phyloP scores from a whole-genome alignment of 2,888 invertebrate genomes.

The Octodonta nipae region DNA sequence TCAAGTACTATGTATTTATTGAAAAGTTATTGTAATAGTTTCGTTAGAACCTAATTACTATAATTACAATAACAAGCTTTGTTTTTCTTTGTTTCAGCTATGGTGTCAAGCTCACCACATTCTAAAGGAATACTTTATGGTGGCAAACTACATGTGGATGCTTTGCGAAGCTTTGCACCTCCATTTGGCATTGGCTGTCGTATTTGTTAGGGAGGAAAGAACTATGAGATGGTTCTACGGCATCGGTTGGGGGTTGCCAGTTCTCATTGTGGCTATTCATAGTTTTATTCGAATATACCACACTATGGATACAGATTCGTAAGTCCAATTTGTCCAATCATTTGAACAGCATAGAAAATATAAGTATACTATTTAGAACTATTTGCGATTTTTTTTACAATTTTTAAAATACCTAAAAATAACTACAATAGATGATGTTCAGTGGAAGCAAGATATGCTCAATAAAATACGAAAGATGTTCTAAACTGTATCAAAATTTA shows the following conservation, averaged over 20 bases:
- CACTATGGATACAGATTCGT: slow-evolving; percentile 44
- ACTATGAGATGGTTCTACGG: slow-evolving; percentile 55
- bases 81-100: slow-evolving; percentile 34
- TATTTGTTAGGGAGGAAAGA: slow-evolving; percentile 59
- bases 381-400: too few relatives aligned
- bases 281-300: slow-evolving; percentile 34
- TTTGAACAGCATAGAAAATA: too few relatives aligned
- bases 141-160: slow-evolving; percentile 75
- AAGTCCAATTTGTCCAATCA: slow-evolving; percentile 23
- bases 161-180: slow-evolving; percentile 67
- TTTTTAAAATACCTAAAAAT: too few relatives aligned
- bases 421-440: too few relatives aligned
- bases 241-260: slow-evolving; percentile 54
- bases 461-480: too few relatives aligned
- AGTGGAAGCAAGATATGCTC: too few relatives aligned
- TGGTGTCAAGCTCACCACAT: slow-evolving; percentile 59
- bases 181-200: slow-evolving; percentile 61
- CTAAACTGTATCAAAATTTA: too few relatives aligned
- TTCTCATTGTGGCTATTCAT: slow-evolving; percentile 39
- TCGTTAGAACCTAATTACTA: too few relatives aligned
- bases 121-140: slow-evolving; percentile 57
- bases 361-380: too few relatives aligned
- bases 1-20: too few relatives aligned
- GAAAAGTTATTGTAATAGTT: too few relatives aligned
- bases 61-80: too few relatives aligned